Base-by-base conservation (phyloP, 2,797 vertebrate species). In the Sternotherus odoratus region DNA sequence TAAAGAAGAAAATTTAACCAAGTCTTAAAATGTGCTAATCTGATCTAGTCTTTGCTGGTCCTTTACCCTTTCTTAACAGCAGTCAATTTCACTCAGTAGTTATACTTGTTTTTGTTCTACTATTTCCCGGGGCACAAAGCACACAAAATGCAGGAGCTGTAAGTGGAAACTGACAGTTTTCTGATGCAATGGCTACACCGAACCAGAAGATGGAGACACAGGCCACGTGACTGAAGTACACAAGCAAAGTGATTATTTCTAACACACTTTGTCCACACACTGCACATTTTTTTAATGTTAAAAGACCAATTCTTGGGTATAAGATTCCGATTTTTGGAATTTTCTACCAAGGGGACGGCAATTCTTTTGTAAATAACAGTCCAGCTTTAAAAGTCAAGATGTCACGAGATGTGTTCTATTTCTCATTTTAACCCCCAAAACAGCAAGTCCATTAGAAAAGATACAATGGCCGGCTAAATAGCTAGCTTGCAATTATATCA, bases 141-240 rank as follows among this genome's bases (percentile, higher is more conserved):
- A 54, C 26, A 39, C 17, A 39, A 90, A 91, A 91, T 0, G 28
- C 54, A 39, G 56, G 33, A 85, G 26, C 19, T 0, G 1, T 53
- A 74, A 81, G 12, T 19, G 51, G 79, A 49, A 66, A 86, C 30
- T 1, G 3, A 54, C 5, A 60, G 50, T 7, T 46, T 46, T n/a
- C 26, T 0, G 1, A 3, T 96, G 98, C 95, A 97, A 88, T 92
- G 79, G 23, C 90, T 23, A 11, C 43, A 16, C 0, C 4, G 30
- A 83, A 86, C 98, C 98, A 98, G 97, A 94, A 98, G 98, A 92
- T 97, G 98, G 98, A 97, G 96, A 97, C 98, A 98, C 49, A 98
- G 98, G 96, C 98, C 97, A 16, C 8, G 33, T 69, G 87, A 96
- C 94, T 2, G 13, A 75, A 77, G 43, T n/a, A 43, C 63, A 77